These are phyloP conservation scores for Nemoura dubitans DNA, from an alignment of 2,888 invertebrate species.

Conservation along the genomic window DNA sequence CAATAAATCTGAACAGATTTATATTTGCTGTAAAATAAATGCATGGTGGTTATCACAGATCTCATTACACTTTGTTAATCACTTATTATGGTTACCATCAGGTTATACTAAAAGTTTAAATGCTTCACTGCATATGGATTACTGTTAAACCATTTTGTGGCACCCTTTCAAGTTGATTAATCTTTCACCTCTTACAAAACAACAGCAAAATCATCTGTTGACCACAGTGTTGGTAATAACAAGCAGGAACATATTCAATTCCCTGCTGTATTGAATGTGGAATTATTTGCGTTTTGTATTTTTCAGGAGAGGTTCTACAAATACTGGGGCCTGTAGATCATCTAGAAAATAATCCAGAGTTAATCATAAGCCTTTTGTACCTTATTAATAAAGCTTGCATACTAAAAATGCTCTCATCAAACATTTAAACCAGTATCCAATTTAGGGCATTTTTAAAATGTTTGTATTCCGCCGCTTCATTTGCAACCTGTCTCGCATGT, in stretches of 20 bases:
- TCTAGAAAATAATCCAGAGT: background rate
- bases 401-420: background rate
- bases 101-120: background rate
- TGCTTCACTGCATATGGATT: background rate
- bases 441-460: background rate
- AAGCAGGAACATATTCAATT: background rate
- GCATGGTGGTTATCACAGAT: background rate
- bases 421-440: background rate
- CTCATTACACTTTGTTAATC: background rate
- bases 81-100: background rate
- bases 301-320: background rate
- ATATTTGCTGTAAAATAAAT: background rate
- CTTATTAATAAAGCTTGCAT: slow-evolving; percentile 18
- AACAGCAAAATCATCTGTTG: background rate
- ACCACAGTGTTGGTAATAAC: background rate
- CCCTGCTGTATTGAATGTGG: background rate
- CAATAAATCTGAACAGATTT: background rate
- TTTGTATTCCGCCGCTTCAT: background rate
- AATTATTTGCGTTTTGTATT: background rate
- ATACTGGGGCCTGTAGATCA: background rate
- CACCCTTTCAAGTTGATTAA: background rate
- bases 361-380: slow-evolving; percentile 8
- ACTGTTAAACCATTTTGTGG: background rate
- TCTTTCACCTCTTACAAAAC: background rate
- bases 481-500: background rate